These are phyloP conservation scores for Campoplex capitator DNA, from an alignment of 2,888 invertebrate species.

Conservation along the genomic window DNA sequence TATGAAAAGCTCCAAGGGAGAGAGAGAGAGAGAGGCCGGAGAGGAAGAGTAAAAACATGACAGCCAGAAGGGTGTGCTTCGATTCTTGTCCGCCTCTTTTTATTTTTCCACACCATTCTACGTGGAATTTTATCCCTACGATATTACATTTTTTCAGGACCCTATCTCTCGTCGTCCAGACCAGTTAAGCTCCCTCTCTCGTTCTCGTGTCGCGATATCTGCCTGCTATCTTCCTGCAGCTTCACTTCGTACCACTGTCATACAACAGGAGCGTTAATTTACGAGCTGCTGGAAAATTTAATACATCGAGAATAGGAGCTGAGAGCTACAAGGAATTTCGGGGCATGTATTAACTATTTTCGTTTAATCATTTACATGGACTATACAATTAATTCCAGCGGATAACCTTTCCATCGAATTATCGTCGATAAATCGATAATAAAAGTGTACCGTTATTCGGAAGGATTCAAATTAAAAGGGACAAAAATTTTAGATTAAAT, in stretches of 20 bases:
- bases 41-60: constrained; percentile 21
- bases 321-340: not conserved
- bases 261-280: constrained; percentile 49
- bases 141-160: constrained; percentile 65
- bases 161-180: constrained; percentile 47
- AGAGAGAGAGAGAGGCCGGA: constrained; percentile 8
- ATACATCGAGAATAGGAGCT: constrained; percentile 22
- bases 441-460: not conserved
- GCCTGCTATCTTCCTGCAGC: constrained; percentile 25
- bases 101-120: constrained; percentile 35
- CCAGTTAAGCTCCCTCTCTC: constrained; percentile 26
- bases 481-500: too few relatives aligned
- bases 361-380: not conserved
- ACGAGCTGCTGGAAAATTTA: constrained; percentile 35
- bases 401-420: too few relatives aligned
- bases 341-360: not conserved
- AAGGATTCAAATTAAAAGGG: not conserved
- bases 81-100: constrained; percentile 20
- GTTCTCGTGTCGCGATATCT: constrained; percentile 13
- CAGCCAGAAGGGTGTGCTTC: constrained; percentile 22
- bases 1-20: constrained; percentile 33
- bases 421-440: not conserved
- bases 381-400: not conserved
- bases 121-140: constrained; percentile 63
- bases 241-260: constrained; percentile 29